Evolutionary conservation across 92 coral and sea anemone species (phyloP), one percentile per base, ranked within the genome.

Genomic region (Epizoanthus rinbou): DNA sequence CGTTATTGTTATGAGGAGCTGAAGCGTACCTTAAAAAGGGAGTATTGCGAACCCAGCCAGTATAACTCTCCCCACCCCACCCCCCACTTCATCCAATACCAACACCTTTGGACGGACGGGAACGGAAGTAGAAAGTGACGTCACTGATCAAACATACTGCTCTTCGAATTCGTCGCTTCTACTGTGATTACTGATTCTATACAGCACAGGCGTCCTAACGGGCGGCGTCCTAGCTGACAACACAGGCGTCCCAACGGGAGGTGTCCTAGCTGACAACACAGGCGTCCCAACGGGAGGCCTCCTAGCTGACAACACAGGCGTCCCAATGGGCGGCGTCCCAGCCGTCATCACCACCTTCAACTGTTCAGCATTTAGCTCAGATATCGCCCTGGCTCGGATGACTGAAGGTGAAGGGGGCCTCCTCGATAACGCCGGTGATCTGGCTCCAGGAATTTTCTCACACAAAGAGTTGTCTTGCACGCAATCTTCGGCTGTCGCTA

Each of bases 401-500:
- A 11, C 3, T 0, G 65, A 59, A 54, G 53, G 80, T 1, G 80
- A 57, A 15, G 80, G 66, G 16, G 67, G 7, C 35, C 28, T 57
- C 67, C 7, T 28, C 19, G 39, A 18, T 13, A 18, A 16, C 23
- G 64, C 57, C 21, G 56, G 65, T 21, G 80, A 23, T 57, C 37
- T 75, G 17, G 57, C 52, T 13, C 50, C 64, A 1, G 80, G 8
- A 23, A 57, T 76, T 19, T 56, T 37, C 52, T 76, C 69, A 45
- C 68, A 76, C 31, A 62, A 22, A 9, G 21, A 41, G 50, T 35
- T 21, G 11, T 31, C 64, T 25, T 58, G 53, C 21, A 57, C 22
- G 52, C 81, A 58, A 66, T 76, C 67, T n/a, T 15, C 81, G 0
- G 81, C 81, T n/a, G 81, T 76, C 33, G 69, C 67, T 11, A 76